phyloP scores from a whole-genome alignment of 2,113 vertebrate species.

The Oreochromis aureus region DNA sequence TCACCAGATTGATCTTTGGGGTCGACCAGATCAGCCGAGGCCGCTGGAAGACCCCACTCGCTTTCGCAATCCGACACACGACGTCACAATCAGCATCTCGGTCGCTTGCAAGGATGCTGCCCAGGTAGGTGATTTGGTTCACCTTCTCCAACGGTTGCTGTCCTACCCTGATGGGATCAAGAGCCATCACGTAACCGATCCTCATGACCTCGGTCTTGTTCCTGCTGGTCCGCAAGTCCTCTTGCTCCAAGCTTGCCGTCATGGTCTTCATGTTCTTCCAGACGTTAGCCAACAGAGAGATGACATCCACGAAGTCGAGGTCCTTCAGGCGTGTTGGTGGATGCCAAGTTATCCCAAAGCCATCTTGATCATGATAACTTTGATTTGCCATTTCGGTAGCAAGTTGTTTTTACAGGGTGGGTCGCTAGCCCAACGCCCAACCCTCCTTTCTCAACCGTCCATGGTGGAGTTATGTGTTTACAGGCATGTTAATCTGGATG shows the following conservation, averaged over 20 bases:
- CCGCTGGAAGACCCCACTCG: background rate
- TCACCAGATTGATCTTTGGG: background rate
- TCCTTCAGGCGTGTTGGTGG: accelerated
- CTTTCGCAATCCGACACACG: background rate
- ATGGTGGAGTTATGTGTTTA: background rate
- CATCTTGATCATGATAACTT: background rate
- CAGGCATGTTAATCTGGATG: background rate
- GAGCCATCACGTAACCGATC: background rate
- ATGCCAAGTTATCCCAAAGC: background rate
- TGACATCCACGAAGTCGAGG: background rate
- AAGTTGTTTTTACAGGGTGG: background rate
- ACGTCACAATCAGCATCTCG: background rate
- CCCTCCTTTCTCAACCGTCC: background rate
- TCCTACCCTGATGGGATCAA: background rate
- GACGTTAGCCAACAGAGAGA: accelerated
- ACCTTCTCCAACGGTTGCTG: background rate
- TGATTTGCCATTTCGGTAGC: background rate
- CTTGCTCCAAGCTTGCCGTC: background rate
- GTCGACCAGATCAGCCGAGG: accelerated
- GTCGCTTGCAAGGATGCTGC: background rate
- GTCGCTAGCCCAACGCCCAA: background rate
- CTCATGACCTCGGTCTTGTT: background rate
- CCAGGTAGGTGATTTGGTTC: background rate
- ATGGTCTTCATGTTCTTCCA: background rate
- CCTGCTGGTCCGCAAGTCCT: background rate